Evolutionary conservation across 2,888 invertebrate species (phyloP), one percentile per base, ranked within the genome.

Genomic region (Galeruca laticollis): DNA sequence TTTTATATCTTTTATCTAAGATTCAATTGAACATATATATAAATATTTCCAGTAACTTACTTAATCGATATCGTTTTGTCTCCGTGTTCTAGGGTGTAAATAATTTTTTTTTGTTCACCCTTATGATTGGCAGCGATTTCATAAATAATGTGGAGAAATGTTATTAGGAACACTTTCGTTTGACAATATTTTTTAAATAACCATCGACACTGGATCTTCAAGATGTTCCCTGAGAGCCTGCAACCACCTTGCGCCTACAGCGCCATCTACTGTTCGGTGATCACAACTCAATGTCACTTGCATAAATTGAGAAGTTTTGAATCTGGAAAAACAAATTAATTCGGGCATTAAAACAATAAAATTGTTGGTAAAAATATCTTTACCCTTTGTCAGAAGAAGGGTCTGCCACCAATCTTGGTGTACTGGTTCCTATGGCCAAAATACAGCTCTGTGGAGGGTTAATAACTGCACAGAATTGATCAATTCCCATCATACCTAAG

Each of bases 221-320:
- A 99, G 87, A 83, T 91, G 93, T 72, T 91, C 91, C 79, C 93
- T 93, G 88, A 99, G 97, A 62, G 93, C 93, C 80, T 93, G 89
- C 82, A 99, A 89, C 98, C 98, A 99, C 83, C 93, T 91, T 2
- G 99, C 99, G 65, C 98, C 99, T 4, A 99, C 94, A 77, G 99
- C 99, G 60, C 99, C 99, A 86, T 99, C 99, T 8, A 99, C 95
- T 26, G 97, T 96, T 80, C 99, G 90, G 86, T 99, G 99, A 87
- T 99, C 99, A 80, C 96, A 96, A 77, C 98, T 98, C 73, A 99
- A 89, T 18, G 99, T 99, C 70, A 98, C 97, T 51, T 91, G 91
- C 87, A 99, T 90, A 82, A 93, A 91, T 77, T 93, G 91, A 1
- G 92, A 91, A 78, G 89, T 87, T 77, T 89, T 90, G 86, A 91